phyloP scores from a whole-genome alignment of 2,797 vertebrate genomes.

The Otus scops region DNA sequence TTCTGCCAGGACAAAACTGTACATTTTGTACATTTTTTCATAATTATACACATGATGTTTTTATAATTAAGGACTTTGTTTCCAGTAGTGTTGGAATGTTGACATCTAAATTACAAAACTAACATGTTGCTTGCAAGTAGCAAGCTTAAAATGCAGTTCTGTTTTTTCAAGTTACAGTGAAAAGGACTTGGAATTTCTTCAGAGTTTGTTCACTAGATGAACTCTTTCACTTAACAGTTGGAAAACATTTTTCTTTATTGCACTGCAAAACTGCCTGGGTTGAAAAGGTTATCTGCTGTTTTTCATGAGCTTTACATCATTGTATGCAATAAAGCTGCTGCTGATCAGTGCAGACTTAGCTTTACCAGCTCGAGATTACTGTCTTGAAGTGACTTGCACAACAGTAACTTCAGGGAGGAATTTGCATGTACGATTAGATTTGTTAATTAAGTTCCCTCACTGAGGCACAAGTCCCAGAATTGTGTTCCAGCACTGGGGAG shows the following conservation, averaged over 20 bases:
- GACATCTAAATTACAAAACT: not conserved
- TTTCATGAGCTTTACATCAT: not conserved
- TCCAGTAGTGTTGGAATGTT: not conserved
- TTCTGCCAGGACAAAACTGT: not conserved
- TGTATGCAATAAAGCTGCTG: not conserved
- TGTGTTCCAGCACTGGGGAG: not conserved
- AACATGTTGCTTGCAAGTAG: not conserved
- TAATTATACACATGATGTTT: rapidly evolving
- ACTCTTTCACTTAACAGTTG: not conserved
- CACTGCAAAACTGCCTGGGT: not conserved
- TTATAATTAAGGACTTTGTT: not conserved
- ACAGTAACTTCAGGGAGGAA: not conserved
- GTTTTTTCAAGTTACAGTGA: not conserved
- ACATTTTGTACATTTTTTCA: not conserved
- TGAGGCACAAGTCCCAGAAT: not conserved
- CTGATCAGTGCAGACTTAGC: not conserved
- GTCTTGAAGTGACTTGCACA: not conserved
- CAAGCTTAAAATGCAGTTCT: not conserved
- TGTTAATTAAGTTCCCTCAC: not conserved
- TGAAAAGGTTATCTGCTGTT: not conserved
- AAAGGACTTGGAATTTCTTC: not conserved
- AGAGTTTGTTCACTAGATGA: not conserved
- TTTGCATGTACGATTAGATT: not conserved
- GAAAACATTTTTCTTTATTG: not conserved
- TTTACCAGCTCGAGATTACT: not conserved